Evolutionary conservation across 2,888 invertebrate genomes (phyloP).

Genomic region (Ennomos fuscantarius): DNA sequence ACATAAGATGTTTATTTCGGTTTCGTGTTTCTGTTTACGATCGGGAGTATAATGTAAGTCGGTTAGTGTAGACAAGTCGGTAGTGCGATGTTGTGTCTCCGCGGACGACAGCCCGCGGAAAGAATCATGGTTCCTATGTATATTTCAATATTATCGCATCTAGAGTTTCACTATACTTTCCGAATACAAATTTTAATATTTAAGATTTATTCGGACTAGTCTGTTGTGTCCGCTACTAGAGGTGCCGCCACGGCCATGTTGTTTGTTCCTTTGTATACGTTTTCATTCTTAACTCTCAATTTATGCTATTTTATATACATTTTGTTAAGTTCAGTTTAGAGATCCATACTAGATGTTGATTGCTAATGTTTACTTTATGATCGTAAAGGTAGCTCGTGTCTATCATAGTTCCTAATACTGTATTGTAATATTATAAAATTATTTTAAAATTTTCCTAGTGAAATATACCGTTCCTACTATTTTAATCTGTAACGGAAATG

Average conservation of each 20-base stretch:
- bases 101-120: constrained; percentile 78
- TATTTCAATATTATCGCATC: constrained; percentile 86
- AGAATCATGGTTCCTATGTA: constrained; percentile 86
- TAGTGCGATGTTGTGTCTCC: constrained; percentile 82
- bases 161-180: constrained; percentile 85
- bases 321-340: constrained; percentile 70
- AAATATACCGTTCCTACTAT: constrained; percentile 85
- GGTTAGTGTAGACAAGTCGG: constrained; percentile 78
- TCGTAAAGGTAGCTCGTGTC: constrained; percentile 80
- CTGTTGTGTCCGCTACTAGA: constrained; percentile 81
- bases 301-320: constrained; percentile 60
- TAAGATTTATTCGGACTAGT: constrained; percentile 84
- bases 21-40: constrained; percentile 58
- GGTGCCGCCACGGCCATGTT: constrained; percentile 81
- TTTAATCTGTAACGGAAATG: constrained; percentile 77
- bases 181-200: constrained; percentile 85
- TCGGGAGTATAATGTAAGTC: constrained; percentile 64
- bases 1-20: too few relatives aligned
- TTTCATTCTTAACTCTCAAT: constrained; percentile 49
- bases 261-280: constrained; percentile 73
- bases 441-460: constrained; percentile 83
- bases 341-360: constrained; percentile 69
- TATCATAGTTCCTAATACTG: constrained; percentile 85
- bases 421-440: constrained; percentile 80
- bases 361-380: constrained; percentile 76